These are phyloP conservation scores for Limanda limanda DNA, from an alignment of 2,113 vertebrate species.

Conservation along the genomic window DNA sequence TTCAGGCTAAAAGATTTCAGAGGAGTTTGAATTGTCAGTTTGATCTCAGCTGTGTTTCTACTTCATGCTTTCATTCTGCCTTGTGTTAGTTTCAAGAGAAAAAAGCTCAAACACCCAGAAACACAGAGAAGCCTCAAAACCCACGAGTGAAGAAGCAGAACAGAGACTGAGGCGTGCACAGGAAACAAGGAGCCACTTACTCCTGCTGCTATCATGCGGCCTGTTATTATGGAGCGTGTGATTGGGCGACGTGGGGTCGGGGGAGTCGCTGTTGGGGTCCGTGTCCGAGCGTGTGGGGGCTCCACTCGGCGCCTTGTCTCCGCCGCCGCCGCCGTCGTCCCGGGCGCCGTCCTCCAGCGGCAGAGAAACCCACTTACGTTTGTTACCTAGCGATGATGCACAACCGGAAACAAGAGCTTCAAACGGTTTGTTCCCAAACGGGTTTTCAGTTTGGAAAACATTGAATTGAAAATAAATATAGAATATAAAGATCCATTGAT, in stretches of 20 bases:
- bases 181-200: constrained; percentile 81
- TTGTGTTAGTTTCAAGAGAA: not conserved
- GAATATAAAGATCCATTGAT: not conserved
- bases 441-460: not conserved
- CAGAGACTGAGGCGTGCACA: not conserved
- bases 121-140: not conserved
- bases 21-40: not conserved
- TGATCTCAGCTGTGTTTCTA: not conserved
- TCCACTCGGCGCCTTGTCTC: constrained; percentile 77
- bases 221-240: constrained; percentile 84
- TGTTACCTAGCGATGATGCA: constrained; percentile 86
- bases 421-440: constrained; percentile 44
- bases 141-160: constrained; percentile 10
- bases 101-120: not conserved
- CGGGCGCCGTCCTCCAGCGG: constrained; percentile 86
- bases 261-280: constrained; percentile 73
- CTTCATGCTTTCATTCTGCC: constrained; percentile 12
- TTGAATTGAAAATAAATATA: not conserved
- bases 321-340: constrained; percentile 69
- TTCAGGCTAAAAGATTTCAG: too few species aligned
- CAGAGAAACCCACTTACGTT: constrained; percentile 93
- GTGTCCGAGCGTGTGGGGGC: constrained; percentile 61
- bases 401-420: constrained; percentile 64
- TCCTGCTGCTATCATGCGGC: constrained; percentile 83
- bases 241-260: constrained; percentile 79